A percentile compares a stretch with the other conserved stretches of the same genome.
Evolutionary conservation across 1,140 invertebrate species (phyloP).

Genomic region (Drosophila insularis): DNA sequence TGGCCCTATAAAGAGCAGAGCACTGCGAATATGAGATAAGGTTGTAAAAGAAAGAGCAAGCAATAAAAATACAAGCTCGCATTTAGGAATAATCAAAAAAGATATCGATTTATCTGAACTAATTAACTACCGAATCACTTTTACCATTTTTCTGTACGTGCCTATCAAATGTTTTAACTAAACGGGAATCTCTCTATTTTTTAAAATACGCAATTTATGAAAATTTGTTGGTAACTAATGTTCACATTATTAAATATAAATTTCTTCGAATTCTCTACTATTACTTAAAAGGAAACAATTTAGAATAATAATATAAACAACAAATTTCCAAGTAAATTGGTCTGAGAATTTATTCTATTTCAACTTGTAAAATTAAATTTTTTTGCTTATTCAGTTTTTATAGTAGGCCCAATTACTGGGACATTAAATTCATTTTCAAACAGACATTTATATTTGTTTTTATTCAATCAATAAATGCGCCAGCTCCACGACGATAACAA

Average conservation of each 20-base stretch:
- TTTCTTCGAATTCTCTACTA: too few relatives aligned
- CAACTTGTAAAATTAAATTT: neutral
- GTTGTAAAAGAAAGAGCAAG: neutral
- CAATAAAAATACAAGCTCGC: neutral
- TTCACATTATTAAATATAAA: neutral
- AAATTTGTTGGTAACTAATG: too few relatives aligned
- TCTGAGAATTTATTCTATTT: neutral
- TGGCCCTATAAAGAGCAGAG: conserved; percentile 21
- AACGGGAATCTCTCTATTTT: too few relatives aligned
- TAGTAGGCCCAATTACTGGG: neutral
- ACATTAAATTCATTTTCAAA: conserved; percentile 10
- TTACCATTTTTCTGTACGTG: too few relatives aligned
- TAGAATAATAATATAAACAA: neutral
- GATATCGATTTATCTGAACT: too few relatives aligned
- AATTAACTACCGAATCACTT: too few relatives aligned
- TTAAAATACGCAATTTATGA: too few relatives aligned
- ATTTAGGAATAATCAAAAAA: too few relatives aligned
- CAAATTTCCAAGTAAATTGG: neutral
- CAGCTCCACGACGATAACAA: conserved; percentile 2
- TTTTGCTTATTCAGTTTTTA: neutral
- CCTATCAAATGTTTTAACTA: too few relatives aligned
- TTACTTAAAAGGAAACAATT: neutral
- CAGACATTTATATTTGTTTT: conserved; percentile 8
- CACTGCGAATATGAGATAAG: neutral
- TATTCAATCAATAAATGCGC: conserved; percentile 36